Percentiles rank a stretch among this genome's conserved stretches.
phyloP scores from a whole-genome alignment of 2,888 invertebrate genomes.

The Andricus quercusramuli region DNA sequence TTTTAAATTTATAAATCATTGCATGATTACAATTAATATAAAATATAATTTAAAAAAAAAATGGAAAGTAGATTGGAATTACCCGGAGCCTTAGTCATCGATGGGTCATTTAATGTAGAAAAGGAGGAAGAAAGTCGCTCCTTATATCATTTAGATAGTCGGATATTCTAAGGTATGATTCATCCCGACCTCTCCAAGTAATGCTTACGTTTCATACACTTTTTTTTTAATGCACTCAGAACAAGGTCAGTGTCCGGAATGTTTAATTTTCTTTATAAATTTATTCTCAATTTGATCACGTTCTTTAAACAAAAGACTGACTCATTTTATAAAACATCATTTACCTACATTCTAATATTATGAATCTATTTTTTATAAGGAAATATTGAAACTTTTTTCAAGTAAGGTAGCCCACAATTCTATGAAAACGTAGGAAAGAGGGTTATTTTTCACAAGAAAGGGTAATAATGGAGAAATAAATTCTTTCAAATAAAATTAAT shows the following conservation, averaged over 20 bases:
- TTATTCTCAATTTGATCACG: neutral
- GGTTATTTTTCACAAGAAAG: too few species aligned
- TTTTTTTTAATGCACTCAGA: neutral
- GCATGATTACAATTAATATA: neutral
- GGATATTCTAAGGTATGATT: slow-evolving; percentile 28
- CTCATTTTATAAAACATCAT: neutral
- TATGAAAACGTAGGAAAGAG: too few species aligned
- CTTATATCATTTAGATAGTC: neutral
- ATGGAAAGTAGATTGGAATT: neutral
- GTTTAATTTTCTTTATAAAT: neutral
- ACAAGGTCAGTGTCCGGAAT: slow-evolving; percentile 15
- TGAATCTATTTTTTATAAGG: too few species aligned
- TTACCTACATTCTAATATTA: neutral
- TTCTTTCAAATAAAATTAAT: too few species aligned
- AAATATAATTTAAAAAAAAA: neutral
- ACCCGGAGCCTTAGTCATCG: neutral
- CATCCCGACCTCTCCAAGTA: neutral
- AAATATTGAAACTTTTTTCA: too few species aligned
- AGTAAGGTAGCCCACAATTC: too few species aligned
- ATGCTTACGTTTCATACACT: slow-evolving; percentile 1
- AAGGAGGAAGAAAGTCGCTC: neutral
- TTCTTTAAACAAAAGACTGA: neutral
- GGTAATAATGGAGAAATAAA: too few species aligned
- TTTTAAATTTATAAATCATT: neutral
- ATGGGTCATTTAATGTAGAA: neutral